Percentiles rank a stretch among this genome's conserved stretches.
These are phyloP conservation scores for Octomys mimax DNA, from an alignment of 2,797 vertebrate genomes.

Conservation along the genomic window DNA sequence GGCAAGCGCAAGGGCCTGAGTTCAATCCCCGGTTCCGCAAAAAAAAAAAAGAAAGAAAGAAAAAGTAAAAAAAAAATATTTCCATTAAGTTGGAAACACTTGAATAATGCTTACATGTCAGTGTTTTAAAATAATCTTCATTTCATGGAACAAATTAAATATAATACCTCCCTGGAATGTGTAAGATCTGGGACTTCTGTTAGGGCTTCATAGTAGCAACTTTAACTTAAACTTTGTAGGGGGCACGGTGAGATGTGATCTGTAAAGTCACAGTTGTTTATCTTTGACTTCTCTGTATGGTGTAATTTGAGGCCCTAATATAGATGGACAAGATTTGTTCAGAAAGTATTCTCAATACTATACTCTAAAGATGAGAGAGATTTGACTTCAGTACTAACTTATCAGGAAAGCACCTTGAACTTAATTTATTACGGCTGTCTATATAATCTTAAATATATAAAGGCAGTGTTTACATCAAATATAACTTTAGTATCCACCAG, in stretches of 20 bases:
- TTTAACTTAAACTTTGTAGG: background rate
- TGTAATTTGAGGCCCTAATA: background rate
- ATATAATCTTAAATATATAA: background rate
- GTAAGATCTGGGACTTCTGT: background rate
- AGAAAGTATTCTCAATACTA: conserved; percentile 3
- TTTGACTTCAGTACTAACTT: conserved; percentile 26
- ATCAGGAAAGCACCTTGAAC: background rate
- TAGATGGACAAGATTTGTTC: background rate
- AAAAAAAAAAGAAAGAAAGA: no score
- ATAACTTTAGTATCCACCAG: background rate
- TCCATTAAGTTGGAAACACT: background rate
- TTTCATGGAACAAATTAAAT: conserved; percentile 12
- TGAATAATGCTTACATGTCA: background rate
- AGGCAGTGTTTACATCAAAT: background rate
- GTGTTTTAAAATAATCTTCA: background rate
- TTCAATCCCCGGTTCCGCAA: no score
- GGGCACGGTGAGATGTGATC: background rate
- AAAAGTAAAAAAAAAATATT: background rate
- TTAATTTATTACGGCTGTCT: background rate
- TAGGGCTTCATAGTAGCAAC: background rate
- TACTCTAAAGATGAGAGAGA: background rate
- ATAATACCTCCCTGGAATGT: background rate
- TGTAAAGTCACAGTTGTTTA: background rate
- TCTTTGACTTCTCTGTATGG: background rate
- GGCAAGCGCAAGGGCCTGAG: no score